These are phyloP conservation scores for Microctenopoma stevenorrisi DNA, from an alignment of 2,797 vertebrate species.

Conservation along the genomic window DNA sequence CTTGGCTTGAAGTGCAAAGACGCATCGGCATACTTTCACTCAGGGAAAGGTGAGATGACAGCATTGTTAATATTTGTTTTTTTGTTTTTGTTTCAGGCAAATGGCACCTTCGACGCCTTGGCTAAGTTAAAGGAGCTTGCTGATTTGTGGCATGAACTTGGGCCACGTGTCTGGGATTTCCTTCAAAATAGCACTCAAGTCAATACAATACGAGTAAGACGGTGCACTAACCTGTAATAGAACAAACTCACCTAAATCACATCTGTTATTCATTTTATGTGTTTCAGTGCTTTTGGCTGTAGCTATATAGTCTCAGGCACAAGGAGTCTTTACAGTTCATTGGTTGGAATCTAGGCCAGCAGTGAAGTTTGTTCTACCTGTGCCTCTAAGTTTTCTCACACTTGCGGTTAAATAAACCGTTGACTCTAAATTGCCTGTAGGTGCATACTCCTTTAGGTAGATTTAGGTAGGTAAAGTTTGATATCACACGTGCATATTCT, in stretches of 20 bases:
- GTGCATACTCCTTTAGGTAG: fast-evolving
- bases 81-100: slow-evolving; percentile 83
- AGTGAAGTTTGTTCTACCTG: too few species aligned
- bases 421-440: too few species aligned
- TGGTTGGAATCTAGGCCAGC: too few species aligned
- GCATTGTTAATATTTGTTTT: slow-evolving; percentile 4
- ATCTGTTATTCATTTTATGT: neutral
- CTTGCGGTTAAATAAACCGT: too few species aligned
- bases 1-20: slow-evolving; percentile 23
- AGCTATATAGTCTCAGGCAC: too few species aligned
- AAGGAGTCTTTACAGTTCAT: too few species aligned
- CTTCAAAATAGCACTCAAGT: slow-evolving; percentile 88
- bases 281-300: neutral
- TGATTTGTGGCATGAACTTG: slow-evolving; percentile 89
- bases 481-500: neutral
- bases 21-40: slow-evolving; percentile 21
- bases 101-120: slow-evolving; percentile 90
- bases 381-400: too few species aligned
- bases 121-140: slow-evolving; percentile 87
- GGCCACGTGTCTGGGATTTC: slow-evolving; percentile 88
- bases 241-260: neutral
- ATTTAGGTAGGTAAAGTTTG: neutral
- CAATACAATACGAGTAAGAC: slow-evolving; percentile 86
- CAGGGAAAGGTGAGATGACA: slow-evolving; percentile 16
- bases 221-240: neutral